Percentiles rank a stretch among this genome's conserved stretches.
These are phyloP conservation scores for Vespertilio murinus DNA, from an alignment of 2,797 vertebrate species.

Conservation along the genomic window DNA sequence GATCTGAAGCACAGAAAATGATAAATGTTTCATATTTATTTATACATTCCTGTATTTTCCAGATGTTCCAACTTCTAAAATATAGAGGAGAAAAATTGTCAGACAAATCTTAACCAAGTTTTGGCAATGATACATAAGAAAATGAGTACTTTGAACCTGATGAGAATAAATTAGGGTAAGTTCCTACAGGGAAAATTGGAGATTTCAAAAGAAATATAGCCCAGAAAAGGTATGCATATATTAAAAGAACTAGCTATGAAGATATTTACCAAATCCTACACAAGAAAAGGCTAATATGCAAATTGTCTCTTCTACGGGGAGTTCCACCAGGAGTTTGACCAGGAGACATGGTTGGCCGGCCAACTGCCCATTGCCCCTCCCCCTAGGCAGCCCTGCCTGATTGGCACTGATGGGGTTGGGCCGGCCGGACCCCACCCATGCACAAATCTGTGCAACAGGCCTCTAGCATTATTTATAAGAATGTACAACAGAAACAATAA, in stretches of 20 bases:
- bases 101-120: background rate
- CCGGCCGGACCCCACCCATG: too few species aligned
- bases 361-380: too few species aligned
- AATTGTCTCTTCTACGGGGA: too few species aligned
- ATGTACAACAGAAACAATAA: background rate
- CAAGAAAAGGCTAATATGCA: too few species aligned
- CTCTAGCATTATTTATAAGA: background rate
- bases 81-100: background rate
- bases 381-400: too few species aligned
- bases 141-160: background rate
- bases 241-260: background rate
- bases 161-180: slow-evolving; percentile 7
- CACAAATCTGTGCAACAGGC: too few species aligned
- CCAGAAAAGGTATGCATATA: background rate
- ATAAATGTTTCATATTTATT: slow-evolving; percentile 46
- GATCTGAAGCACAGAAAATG: slow-evolving; percentile 11
- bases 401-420: too few species aligned
- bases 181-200: background rate
- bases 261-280: background rate
- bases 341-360: too few species aligned
- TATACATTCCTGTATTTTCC: background rate
- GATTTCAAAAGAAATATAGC: slow-evolving; percentile 19
- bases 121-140: background rate
- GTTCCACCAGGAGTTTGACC: too few species aligned
- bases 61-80: background rate